These are phyloP conservation scores for Spea hammondii DNA, from an alignment of 2,797 vertebrate genomes.

Conservation along the genomic window DNA sequence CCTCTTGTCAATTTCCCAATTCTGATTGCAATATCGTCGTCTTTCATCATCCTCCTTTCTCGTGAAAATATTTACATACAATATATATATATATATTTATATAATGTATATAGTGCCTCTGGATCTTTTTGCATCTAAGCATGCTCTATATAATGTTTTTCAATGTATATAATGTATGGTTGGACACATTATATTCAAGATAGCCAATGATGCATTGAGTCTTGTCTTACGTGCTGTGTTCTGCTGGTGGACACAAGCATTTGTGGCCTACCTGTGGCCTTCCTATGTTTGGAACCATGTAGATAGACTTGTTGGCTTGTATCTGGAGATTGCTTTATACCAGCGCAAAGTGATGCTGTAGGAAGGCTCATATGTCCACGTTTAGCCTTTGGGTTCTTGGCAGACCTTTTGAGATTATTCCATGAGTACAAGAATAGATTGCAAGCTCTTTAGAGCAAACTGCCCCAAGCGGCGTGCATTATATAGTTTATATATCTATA, in stretches of 20 bases:
- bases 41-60: conserved; percentile 7
- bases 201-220: conserved; percentile 66
- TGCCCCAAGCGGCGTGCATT: no score
- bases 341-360: not conserved
- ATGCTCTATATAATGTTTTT: not conserved
- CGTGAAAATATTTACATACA: no score
- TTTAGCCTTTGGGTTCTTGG: no score
- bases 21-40: conserved; percentile 29
- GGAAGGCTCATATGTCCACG: not conserved
- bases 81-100: no score
- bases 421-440: no score
- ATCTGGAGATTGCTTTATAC: not conserved
- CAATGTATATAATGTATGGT: no score
- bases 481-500: no score
- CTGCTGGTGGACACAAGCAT: conserved; percentile 47
- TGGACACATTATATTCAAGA: not conserved
- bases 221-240: conserved; percentile 60
- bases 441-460: no score
- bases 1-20: conserved; percentile 29
- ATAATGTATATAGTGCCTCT: no score
- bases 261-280: conserved; percentile 47
- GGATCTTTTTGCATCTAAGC: not conserved
- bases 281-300: not conserved
- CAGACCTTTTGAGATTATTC: no score
- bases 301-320: not conserved